Evolutionary conservation across 2,888 invertebrate species (phyloP), one percentile per base, ranked within the genome.

Genomic region (Dryobota labecula): DNA sequence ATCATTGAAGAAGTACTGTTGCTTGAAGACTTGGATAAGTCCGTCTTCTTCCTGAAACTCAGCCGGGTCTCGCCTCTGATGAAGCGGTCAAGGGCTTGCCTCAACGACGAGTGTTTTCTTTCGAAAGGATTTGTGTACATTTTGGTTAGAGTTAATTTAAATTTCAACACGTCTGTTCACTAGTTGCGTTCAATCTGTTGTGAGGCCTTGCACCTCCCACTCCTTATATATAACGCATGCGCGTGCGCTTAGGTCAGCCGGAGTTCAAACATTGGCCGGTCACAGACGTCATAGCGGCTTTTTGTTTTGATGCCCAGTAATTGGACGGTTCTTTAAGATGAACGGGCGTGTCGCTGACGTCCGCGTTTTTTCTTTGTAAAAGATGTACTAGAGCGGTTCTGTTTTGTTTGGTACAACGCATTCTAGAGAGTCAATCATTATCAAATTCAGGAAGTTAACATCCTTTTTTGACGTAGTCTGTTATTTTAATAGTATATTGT

Each of bases 121-220:
- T 97, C 97, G 89, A 97, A 97, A 68, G 97, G 97, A 90, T 97
- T 97, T 75, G 97, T 97, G 87, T 96, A 97, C 97, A 97, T 97
- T 84, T 92, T 95, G 73, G 47, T 65, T 68, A 33, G 36, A 65
- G 61, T 76, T 58, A 36, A 49, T 43, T 38, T 78, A 67, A 82
- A 82, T 66, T 75, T 71, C 76, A 76, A 86, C 78, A 87, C 93
- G 94, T 92, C 84, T 84, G 88, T 80, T 86, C 84, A 72, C 85
- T 71, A 47, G 62, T 84, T 92, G 83, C 74, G 84, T 76, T 61
- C 77, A 69, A 65, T 84, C 70, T 83, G 78, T 90, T 85, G 82
- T 89, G 79, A 84, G 76, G 76, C 57, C 83, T 73, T 79, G 81
- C 78, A 78, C 80, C 84, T 83, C 86, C 88, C 86, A 81, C 88